A percentile compares a stretch with the other conserved stretches of the same genome.
These are phyloP conservation scores for Alentia gelatinosa DNA, from an alignment of 2,888 invertebrate genomes.

Conservation along the genomic window DNA sequence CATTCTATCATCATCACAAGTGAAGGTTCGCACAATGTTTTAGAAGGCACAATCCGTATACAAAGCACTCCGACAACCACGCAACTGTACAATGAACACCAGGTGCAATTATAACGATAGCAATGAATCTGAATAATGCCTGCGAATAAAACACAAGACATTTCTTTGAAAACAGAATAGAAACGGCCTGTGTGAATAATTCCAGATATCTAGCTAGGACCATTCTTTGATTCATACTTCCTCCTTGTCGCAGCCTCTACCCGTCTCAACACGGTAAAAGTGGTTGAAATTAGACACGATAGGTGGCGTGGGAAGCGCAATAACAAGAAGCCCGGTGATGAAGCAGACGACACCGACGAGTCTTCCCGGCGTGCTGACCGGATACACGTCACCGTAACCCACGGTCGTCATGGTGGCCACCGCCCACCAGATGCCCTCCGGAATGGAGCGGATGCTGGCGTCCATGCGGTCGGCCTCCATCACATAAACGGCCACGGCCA, in stretches of 20 bases:
- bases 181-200: too few relatives aligned
- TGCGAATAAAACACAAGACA: too few relatives aligned
- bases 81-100: too few relatives aligned
- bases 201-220: too few relatives aligned
- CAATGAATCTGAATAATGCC: too few relatives aligned
- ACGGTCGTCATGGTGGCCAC: slow-evolving; percentile 79
- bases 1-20: too few relatives aligned
- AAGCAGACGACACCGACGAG: slow-evolving; percentile 80
- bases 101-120: too few relatives aligned
- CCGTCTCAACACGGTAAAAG: slow-evolving; percentile 64
- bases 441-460: slow-evolving; percentile 74
- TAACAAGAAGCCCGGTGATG: slow-evolving; percentile 81
- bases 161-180: too few relatives aligned
- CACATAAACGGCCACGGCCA: slow-evolving; percentile 75
- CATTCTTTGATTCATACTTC: background rate
- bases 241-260: slow-evolving; percentile 29
- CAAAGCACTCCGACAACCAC: too few relatives aligned
- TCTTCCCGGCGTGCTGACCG: slow-evolving; percentile 79
- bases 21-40: too few relatives aligned
- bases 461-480: slow-evolving; percentile 70
- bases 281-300: slow-evolving; percentile 81
- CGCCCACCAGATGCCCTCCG: slow-evolving; percentile 79
- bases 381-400: slow-evolving; percentile 80
- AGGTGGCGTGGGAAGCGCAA: slow-evolving; percentile 82
- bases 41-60: too few relatives aligned